Evolutionary conservation across 1,140 invertebrate genomes (phyloP).

Genomic region (Coptotermes formosanus): DNA sequence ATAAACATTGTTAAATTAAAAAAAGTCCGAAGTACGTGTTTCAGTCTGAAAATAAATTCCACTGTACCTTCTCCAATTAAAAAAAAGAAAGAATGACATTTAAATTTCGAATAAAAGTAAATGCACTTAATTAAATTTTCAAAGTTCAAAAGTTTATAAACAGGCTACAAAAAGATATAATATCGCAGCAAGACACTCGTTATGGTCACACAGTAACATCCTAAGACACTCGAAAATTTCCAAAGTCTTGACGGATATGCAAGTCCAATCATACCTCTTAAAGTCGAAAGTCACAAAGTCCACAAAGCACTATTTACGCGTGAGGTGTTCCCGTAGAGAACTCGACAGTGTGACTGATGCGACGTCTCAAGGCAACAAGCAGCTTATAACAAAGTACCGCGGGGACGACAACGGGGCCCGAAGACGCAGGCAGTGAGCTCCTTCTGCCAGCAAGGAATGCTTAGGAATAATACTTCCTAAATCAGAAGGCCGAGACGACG

Average conservation of each 20-base stretch:
- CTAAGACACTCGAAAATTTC: not conserved
- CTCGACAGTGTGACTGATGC: constrained; percentile 9
- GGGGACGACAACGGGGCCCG: not conserved
- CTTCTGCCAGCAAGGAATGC: not conserved
- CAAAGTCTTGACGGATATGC: not conserved
- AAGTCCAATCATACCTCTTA: not conserved
- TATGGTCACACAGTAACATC: not conserved
- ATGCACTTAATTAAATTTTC: no score
- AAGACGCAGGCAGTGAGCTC: constrained; percentile 18
- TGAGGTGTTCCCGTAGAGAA: not conserved
- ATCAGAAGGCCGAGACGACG: constrained; percentile 4
- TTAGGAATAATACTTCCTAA: constrained; percentile 24
- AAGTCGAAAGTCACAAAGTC: not conserved
- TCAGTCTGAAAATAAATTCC: no score
- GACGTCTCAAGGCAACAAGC: constrained; percentile 4
- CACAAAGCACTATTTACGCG: not conserved
- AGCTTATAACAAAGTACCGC: constrained; percentile 26
- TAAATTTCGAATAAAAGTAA: no score
- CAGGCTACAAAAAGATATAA: no score
- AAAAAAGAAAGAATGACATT: no score
- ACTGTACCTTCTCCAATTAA: no score
- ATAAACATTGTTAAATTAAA: no score
- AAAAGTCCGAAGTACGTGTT: no score
- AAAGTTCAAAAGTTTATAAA: no score
- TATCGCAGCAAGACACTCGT: not conserved